A percentile compares a stretch with the other conserved stretches of the same genome.
Evolutionary conservation across 2,113 vertebrate species (phyloP).

Genomic region (Pyrgilauda ruficollis): DNA sequence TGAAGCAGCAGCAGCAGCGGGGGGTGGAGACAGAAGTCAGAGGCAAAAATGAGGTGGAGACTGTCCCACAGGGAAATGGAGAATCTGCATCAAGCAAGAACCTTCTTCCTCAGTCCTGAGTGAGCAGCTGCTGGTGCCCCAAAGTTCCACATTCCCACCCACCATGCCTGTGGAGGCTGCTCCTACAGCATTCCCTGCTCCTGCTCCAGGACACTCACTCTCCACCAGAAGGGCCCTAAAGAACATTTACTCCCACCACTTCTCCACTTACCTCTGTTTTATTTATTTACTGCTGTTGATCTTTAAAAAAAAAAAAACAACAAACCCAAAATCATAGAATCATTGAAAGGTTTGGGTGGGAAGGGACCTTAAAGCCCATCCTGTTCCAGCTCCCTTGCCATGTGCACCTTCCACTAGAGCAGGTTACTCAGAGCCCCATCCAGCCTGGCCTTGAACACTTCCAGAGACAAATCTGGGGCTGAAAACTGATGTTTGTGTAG

Average conservation of each 20-base stretch:
- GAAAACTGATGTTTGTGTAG: not conserved
- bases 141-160: not conserved
- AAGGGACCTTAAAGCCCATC: not conserved
- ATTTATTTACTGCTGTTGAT: not conserved
- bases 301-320: not conserved
- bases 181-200: not conserved
- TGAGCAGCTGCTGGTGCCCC: not conserved
- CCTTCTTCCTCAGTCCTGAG: not conserved
- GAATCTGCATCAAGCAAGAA: not conserved
- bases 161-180: not conserved
- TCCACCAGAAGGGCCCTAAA: not conserved
- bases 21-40: not conserved
- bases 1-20: not conserved
- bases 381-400: not conserved
- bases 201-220: not conserved
- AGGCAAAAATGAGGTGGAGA: not conserved
- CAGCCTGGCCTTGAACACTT: not conserved
- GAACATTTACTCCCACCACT: not conserved
- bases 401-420: not conserved
- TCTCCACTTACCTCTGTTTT: not conserved
- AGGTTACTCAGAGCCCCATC: not conserved
- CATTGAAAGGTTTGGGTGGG: not conserved
- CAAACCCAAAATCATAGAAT: too few species aligned
- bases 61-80: not conserved
- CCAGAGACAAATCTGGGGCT: not conserved